Percentiles rank a stretch among this genome's conserved stretches.
phyloP scores from a whole-genome alignment of 2,113 vertebrate genomes.

The Paratilapia polleni region DNA sequence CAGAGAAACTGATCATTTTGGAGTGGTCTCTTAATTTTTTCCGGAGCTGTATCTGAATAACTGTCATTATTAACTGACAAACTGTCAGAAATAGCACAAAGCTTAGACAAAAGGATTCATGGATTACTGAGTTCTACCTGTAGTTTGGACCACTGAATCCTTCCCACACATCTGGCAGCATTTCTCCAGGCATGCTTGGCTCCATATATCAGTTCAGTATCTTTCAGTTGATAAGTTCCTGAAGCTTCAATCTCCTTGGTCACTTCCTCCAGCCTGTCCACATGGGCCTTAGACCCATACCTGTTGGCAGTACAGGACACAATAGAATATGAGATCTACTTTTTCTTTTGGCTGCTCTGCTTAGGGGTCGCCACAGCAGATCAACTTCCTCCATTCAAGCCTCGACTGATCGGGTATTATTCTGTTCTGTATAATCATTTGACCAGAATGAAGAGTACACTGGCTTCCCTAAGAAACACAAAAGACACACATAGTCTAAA shows the following conservation, averaged over 20 bases:
- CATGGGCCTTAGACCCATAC: conserved; percentile 92
- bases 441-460: background rate
- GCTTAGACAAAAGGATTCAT: background rate
- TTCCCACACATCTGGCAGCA: conserved; percentile 92
- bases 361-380: background rate
- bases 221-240: conserved; percentile 92
- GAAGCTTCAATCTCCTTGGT: conserved; percentile 91
- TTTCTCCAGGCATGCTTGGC: conserved; percentile 98
- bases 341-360: background rate
- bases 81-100: background rate
- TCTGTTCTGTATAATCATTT: background rate
- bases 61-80: background rate
- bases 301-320: conserved; percentile 68
- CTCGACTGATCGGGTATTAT: too few relatives aligned
- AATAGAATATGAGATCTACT: background rate
- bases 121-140: conserved; percentile 82
- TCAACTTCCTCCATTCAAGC: too few relatives aligned
- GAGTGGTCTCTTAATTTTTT: too few relatives aligned
- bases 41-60: too few relatives aligned
- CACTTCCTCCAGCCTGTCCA: conserved; percentile 92
- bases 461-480: background rate
- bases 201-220: conserved; percentile 95
- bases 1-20: too few relatives aligned
- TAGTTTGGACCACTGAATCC: conserved; percentile 99
- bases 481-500: background rate